Conservation (phyloP, 2,113 vertebrate genomes). For the Anthoscopus minutus region DNA sequence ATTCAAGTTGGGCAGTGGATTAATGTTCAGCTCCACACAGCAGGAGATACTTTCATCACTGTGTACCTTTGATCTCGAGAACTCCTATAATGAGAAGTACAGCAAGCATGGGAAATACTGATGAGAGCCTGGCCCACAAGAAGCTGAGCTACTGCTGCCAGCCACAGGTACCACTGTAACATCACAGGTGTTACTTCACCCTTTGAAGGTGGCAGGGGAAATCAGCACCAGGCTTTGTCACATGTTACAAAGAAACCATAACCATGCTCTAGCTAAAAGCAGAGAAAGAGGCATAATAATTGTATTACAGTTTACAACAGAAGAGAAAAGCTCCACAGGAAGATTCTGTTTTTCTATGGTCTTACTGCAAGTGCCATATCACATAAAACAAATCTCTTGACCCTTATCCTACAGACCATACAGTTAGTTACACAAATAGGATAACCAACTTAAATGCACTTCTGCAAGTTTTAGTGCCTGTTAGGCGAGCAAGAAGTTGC, state of each 20-base stretch:
- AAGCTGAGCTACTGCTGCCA: not conserved
- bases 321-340: not conserved
- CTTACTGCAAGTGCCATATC: not conserved
- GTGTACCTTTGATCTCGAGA: rapidly evolving
- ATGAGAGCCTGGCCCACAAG: not conserved
- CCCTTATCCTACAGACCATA: not conserved
- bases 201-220: not conserved
- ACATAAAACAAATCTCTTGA: not conserved
- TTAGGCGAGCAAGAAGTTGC: not conserved
- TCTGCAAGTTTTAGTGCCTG: not conserved
- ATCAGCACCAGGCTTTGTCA: not conserved
- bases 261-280: not conserved
- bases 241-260: not conserved
- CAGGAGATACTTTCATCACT: not conserved
- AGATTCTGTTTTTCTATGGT: not conserved
- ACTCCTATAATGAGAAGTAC: not conserved
- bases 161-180: not conserved
- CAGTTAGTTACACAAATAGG: not conserved
- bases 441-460: not conserved
- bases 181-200: not conserved
- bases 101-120: not conserved
- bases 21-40: not conserved
- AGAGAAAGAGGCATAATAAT: not conserved
- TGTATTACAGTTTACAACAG: not conserved
- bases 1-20: not conserved